These are phyloP conservation scores for Scaptomyza hsui DNA, from an alignment of 1,140 invertebrate genomes.

Conservation along the genomic window DNA sequence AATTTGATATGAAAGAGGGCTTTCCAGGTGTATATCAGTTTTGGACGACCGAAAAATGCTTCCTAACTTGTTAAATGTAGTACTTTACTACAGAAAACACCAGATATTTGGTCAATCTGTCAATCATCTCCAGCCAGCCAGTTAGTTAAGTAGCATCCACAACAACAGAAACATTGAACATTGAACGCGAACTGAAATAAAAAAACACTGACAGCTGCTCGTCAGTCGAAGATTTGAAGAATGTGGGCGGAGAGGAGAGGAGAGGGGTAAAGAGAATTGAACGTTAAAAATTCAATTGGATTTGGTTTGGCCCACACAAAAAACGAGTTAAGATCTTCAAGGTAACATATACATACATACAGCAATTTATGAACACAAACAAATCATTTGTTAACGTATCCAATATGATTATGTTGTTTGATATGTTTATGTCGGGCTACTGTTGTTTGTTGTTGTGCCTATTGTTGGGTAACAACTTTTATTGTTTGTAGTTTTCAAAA, in stretches of 20 bases:
- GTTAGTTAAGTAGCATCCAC: not conserved
- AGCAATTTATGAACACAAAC: slow-evolving; percentile 22
- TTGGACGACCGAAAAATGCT: no score
- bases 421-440: not conserved
- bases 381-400: slow-evolving; percentile 2
- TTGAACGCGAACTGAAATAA: not conserved
- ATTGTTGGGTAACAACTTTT: not conserved
- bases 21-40: no score
- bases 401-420: not conserved
- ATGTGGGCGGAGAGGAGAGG: not conserved
- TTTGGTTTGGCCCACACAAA: slow-evolving; percentile 23
- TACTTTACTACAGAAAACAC: not conserved
- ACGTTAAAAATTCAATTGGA: slow-evolving; percentile 37
- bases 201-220: slow-evolving; percentile 12
- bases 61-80: no score
- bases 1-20: no score
- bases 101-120: no score
- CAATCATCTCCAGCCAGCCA: no score
- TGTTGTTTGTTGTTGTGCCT: not conserved
- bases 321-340: slow-evolving; percentile 19
- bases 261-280: slow-evolving; percentile 20
- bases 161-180: not conserved
- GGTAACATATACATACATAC: slow-evolving; percentile 3
- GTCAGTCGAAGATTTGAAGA: slow-evolving; percentile 1
- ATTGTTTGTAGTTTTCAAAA: not conserved